Evolutionary conservation across 2,888 invertebrate species (phyloP).

Genomic region (Hypomecis atomaria): DNA sequence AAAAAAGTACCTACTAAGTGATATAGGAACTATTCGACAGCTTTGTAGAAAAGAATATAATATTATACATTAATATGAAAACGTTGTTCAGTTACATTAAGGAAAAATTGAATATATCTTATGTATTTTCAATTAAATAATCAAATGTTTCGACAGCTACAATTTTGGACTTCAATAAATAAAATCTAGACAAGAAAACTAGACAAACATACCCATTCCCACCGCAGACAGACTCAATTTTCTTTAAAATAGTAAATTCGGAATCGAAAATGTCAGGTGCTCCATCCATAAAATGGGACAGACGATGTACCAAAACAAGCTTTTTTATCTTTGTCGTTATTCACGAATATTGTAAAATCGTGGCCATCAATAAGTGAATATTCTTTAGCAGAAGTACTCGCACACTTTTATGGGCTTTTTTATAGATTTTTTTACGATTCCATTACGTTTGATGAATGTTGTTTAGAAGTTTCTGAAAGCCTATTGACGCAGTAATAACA

Average conservation of each 20-base stretch:
- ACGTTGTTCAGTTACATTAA: too few species aligned
- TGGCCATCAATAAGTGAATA: constrained; percentile 16
- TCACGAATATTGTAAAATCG: constrained; percentile 24
- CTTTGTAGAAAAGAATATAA: too few species aligned
- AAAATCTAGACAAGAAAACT: background rate
- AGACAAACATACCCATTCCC: constrained; percentile 6
- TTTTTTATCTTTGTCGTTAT: constrained; percentile 19
- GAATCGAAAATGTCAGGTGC: constrained; percentile 39
- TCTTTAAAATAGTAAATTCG: constrained; percentile 28
- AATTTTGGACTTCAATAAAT: background rate
- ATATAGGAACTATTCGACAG: too few species aligned
- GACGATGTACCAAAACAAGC: constrained; percentile 28
- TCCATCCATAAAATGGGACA: constrained; percentile 33
- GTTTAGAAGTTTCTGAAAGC: constrained; percentile 20
- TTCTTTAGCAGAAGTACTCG: constrained; percentile 7
- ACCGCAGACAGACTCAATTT: constrained; percentile 12
- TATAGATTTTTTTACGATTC: constrained; percentile 25
- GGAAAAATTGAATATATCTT: too few species aligned
- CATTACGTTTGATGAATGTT: constrained; percentile 22
- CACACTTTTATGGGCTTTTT: constrained; percentile 10
- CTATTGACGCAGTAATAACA: constrained; percentile 14
- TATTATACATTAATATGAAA: too few species aligned
- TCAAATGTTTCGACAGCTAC: too few species aligned
- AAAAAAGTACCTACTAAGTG: too few species aligned
- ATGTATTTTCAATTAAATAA: too few species aligned